Conservation (phyloP, 64 coral and sea anemone species). For the Platygyra sinensis region DNA sequence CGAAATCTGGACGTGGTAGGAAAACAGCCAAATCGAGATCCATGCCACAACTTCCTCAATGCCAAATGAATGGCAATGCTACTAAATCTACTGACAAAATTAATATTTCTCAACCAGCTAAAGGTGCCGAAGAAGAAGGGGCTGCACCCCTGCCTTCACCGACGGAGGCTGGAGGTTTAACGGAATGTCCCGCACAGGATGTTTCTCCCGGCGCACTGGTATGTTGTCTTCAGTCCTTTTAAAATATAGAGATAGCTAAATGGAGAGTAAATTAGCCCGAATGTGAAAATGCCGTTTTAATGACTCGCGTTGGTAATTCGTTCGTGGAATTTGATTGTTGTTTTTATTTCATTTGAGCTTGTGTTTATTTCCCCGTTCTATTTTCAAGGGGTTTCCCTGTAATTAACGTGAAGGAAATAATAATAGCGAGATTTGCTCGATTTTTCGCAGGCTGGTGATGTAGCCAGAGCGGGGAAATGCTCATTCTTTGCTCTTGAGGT, state of each 20-base stretch:
- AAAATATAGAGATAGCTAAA: not conserved
- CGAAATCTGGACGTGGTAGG: conserved; percentile 70
- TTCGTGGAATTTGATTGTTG: not conserved
- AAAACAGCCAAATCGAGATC: conserved; percentile 71
- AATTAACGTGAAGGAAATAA: not conserved
- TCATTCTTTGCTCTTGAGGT: conserved; percentile 99
- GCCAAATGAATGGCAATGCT: conserved; percentile 72
- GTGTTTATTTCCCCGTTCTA: not conserved
- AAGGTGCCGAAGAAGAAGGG: conserved; percentile 72
- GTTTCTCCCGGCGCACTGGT: conserved; percentile 83
- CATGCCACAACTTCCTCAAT: conserved; percentile 89
- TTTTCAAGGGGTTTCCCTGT: conserved; percentile 12
- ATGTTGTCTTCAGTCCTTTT: conserved; percentile 3
- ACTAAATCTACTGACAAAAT: conserved; percentile 78
- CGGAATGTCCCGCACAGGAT: conserved; percentile 86
- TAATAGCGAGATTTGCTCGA: not conserved
- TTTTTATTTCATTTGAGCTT: not conserved
- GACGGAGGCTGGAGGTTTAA: conserved; percentile 57
- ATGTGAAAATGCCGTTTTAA: not conserved
- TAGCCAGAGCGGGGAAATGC: conserved; percentile 97
- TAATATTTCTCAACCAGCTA: conserved; percentile 93
- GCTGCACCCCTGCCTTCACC: conserved; percentile 44
- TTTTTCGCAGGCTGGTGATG: conserved; percentile 80
- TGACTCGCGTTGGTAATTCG: not conserved
- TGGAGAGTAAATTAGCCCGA: not conserved